Base-by-base conservation (phyloP, 2,888 invertebrate genomes). In the Zelleria hepariella region DNA sequence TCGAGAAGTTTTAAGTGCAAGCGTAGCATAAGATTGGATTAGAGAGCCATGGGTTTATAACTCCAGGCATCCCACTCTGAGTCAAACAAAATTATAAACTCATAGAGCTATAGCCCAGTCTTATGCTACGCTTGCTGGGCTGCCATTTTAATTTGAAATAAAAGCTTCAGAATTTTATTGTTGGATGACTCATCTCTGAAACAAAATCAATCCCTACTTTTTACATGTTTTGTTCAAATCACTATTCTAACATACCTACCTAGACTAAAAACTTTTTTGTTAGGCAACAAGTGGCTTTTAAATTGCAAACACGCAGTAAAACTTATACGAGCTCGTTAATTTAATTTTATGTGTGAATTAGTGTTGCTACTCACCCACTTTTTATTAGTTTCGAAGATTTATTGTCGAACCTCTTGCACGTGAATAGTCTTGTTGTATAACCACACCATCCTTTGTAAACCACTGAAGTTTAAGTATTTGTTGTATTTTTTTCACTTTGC, bases 341-440 rank as follows among this genome's bases (percentile, higher is more conserved):
- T 48, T 57, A 8, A 24, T 57, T 25, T 57, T 48, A 57, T 48
- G 25, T 48, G 57, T 21, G 48, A 47, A 57, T 61, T 69, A 70
- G 62, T 62, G 63, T 60, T 68, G 70, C 67, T 75, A 82, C 85
- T 82, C 71, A 85, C 85, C 85, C 82, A 82, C 82, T 82, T 84
- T 83, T 81, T 80, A 68, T 71, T 69, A 74, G 72, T 70, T 73
- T 66, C 61, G 66, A 63, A 67, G 65, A 62, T 58, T 58, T 51
- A 58, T 20, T 25, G 18, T 18, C 8, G 21, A 25, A 10, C 25
- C 25, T 27, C 51, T 18, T 18, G 8, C 23, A 48, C 48, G 42
- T 42, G 6, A 21, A 55, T 15, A 32, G 27, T 32, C 10, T 20
- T 4, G 4, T 32, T 32, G 32, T 21, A 2, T 21, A 25, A 56